Evolutionary conservation across 2,888 invertebrate species (phyloP).

Genomic region (Pollenia angustigena): DNA sequence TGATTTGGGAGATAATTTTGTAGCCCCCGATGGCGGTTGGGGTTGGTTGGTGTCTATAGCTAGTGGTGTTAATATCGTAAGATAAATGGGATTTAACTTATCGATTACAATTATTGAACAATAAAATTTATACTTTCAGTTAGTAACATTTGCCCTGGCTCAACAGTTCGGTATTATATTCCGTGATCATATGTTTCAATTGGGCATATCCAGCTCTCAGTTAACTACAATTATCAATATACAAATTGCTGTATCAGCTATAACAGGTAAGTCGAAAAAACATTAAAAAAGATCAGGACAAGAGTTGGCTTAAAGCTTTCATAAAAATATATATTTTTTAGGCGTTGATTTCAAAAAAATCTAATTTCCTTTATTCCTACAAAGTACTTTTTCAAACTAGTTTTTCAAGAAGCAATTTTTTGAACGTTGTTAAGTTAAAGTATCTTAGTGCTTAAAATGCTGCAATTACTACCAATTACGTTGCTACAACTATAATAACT

Average conservation of each 20-base stretch:
- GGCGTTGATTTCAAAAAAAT: too few species aligned
- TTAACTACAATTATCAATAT: slow-evolving; percentile 90
- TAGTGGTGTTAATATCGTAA: slow-evolving; percentile 89
- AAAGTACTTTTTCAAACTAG: too few species aligned
- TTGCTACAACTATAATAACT: too few species aligned
- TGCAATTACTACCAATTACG: too few species aligned
- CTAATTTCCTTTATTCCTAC: too few species aligned
- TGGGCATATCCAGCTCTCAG: slow-evolving; percentile 88
- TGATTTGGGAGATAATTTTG: slow-evolving; percentile 85
- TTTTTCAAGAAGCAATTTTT: too few species aligned
- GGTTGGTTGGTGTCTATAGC: slow-evolving; percentile 89
- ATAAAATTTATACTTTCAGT: slow-evolving; percentile 84
- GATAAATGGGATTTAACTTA: slow-evolving; percentile 79
- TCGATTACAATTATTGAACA: background rate
- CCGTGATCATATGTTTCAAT: slow-evolving; percentile 86
- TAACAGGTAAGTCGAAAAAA: slow-evolving; percentile 86
- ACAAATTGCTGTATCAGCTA: slow-evolving; percentile 88
- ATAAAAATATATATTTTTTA: background rate
- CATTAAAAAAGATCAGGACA: background rate
- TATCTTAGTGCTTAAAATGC: too few species aligned
- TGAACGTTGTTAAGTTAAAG: too few species aligned
- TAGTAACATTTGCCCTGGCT: slow-evolving; percentile 88
- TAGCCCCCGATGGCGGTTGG: slow-evolving; percentile 91
- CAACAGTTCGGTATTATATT: slow-evolving; percentile 91
- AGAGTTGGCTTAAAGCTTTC: background rate